These are phyloP conservation scores for Epinephelus coioides DNA, from an alignment of 2,797 vertebrate species.

Conservation along the genomic window DNA sequence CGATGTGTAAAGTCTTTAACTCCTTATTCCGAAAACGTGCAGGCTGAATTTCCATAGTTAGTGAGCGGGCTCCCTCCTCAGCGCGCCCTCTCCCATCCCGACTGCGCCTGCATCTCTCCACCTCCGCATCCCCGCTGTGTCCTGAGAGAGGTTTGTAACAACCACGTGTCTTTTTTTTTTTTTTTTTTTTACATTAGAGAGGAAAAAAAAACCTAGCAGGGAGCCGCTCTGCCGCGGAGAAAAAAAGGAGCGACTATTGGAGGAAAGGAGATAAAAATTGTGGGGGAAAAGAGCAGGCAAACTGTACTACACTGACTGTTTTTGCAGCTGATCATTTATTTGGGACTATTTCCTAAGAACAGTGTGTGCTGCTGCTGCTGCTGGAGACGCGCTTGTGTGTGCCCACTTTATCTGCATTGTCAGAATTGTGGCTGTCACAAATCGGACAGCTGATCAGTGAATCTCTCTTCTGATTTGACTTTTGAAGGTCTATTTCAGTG, in stretches of 20 bases:
- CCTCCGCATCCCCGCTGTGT: conserved; percentile 78
- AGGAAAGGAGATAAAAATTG: conserved; percentile 28
- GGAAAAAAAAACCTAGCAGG: conserved; percentile 57
- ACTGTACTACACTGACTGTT: background rate
- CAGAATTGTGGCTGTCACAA: background rate
- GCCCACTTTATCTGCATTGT: conserved; percentile 14
- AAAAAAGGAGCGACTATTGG: conserved; percentile 26
- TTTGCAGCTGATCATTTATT: background rate
- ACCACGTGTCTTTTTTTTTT: conserved; percentile 80
- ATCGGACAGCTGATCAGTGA: conserved; percentile 5
- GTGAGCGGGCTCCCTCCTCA: conserved; percentile 66
- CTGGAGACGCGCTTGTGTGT: background rate
- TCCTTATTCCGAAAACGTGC: conserved; percentile 48
- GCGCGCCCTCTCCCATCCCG: conserved; percentile 76
- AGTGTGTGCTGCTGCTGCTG: background rate
- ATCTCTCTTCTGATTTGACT: conserved; percentile 9
- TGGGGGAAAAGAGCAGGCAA: conserved; percentile 5
- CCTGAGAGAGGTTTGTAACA: conserved; percentile 78
- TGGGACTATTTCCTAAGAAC: background rate
- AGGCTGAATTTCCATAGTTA: conserved; percentile 56
- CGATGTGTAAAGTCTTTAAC: conserved; percentile 49
- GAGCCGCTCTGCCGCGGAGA: conserved; percentile 66
- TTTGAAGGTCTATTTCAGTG: background rate
- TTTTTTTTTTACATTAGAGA: conserved; percentile 48
- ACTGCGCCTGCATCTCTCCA: conserved; percentile 80